phyloP scores from a whole-genome alignment of 2,888 invertebrate species.

The Monochamus alternatus region DNA sequence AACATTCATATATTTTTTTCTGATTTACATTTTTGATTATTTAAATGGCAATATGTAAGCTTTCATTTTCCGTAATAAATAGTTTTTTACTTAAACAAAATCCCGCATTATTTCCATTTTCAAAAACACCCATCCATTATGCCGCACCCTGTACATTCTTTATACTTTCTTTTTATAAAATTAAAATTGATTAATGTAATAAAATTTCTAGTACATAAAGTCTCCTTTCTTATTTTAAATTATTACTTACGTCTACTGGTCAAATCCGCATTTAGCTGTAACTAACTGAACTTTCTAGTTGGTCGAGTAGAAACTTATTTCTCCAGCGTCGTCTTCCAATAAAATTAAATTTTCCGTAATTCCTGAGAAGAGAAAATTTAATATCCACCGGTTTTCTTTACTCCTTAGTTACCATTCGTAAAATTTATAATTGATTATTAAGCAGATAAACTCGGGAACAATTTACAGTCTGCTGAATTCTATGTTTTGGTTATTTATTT shows the following conservation, averaged over 20 bases:
- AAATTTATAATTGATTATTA: neutral
- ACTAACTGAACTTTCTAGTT: conserved; percentile 9
- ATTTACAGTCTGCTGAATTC: neutral
- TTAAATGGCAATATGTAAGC: too few species aligned
- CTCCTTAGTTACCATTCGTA: neutral
- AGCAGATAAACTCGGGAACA: neutral
- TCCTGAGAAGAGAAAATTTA: conserved; percentile 14
- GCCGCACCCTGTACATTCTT: too few species aligned
- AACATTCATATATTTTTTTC: too few species aligned
- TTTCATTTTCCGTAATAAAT: too few species aligned
- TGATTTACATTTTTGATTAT: too few species aligned
- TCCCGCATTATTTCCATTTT: too few species aligned
- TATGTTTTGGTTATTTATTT: neutral
- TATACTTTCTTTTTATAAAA: neutral
- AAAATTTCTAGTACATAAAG: too few species aligned
- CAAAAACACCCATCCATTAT: too few species aligned
- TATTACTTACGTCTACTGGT: neutral
- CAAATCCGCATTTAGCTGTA: neutral
- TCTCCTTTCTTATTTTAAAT: too few species aligned
- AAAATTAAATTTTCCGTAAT: conserved; percentile 21
- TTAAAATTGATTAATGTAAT: too few species aligned
- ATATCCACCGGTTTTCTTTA: conserved; percentile 6
- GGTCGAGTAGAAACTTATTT: conserved; percentile 23
- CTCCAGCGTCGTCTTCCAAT: neutral
- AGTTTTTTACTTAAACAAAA: too few species aligned